phyloP scores from a whole-genome alignment of 1,140 invertebrate species.

The Diplogasteroides magnus region DNA sequence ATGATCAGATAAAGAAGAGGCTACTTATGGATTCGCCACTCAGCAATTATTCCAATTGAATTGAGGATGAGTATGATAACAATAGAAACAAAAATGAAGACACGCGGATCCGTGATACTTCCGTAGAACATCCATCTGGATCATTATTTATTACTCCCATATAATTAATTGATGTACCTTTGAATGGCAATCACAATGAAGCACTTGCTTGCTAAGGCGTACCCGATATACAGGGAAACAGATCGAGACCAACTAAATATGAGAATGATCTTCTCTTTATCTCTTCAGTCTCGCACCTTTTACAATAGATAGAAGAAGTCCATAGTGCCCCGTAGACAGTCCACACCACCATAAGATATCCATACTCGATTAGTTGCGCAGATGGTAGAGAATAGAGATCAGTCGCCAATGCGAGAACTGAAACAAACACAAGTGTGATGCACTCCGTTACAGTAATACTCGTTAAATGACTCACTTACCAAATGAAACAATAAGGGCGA shows the following conservation, averaged over 20 bases:
- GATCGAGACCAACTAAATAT: background rate
- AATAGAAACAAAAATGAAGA: conserved; percentile 10
- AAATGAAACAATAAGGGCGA: background rate
- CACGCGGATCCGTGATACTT: conserved; percentile 27
- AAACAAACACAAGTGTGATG: conserved; percentile 19
- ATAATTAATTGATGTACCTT: background rate
- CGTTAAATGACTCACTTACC: background rate
- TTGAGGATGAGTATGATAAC: conserved; percentile 27
- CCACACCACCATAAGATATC: conserved; percentile 19
- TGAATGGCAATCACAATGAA: conserved; percentile 27
- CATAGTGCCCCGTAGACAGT: conserved; percentile 1
- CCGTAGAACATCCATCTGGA: conserved; percentile 31
- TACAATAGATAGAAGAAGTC: background rate
- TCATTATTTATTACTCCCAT: background rate
- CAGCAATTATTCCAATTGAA: conserved; percentile 18
- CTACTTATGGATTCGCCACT: conserved; percentile 31
- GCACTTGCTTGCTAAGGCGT: conserved; percentile 23
- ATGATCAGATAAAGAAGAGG: background rate
- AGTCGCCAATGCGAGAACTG: conserved; percentile 19
- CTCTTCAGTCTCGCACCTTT: conserved; percentile 6
- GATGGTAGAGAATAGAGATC: conserved; percentile 8
- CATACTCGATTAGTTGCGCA: conserved; percentile 12
- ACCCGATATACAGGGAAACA: conserved; percentile 2
- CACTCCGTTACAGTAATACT: background rate
- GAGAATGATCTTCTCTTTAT: background rate